A percentile compares a stretch with the other conserved stretches of the same genome.
These are phyloP conservation scores for Taenioides sp. DNA, from an alignment of 2,797 vertebrate species.

Conservation along the genomic window DNA sequence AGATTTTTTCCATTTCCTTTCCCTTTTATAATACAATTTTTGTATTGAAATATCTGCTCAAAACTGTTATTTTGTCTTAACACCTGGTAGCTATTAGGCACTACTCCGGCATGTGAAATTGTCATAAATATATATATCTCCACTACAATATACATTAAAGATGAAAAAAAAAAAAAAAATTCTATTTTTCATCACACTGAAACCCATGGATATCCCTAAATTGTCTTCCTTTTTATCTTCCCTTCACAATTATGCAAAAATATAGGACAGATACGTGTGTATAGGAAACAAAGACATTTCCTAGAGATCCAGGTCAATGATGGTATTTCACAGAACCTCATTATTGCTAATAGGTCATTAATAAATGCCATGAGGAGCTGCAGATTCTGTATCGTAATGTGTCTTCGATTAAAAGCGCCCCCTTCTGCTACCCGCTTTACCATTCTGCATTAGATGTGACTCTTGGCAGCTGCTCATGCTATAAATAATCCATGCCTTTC, in stretches of 20 bases:
- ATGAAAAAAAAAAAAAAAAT: too few relatives aligned
- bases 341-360: slow-evolving; percentile 47
- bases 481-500: slow-evolving; percentile 65
- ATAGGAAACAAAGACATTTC: background rate
- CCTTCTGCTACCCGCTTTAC: slow-evolving; percentile 36
- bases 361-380: slow-evolving; percentile 36
- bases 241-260: background rate
- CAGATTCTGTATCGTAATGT: slow-evolving; percentile 33
- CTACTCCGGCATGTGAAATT: too few relatives aligned
- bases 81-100: too few relatives aligned
- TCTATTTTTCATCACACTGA: too few relatives aligned
- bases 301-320: slow-evolving; percentile 1
- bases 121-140: too few relatives aligned
- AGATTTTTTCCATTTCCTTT: too few relatives aligned
- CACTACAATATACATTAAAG: too few relatives aligned
- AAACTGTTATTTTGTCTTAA: too few relatives aligned
- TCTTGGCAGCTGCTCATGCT: slow-evolving; percentile 57
- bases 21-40: too few relatives aligned
- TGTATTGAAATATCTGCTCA: too few relatives aligned
- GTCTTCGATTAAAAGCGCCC: slow-evolving; percentile 8
- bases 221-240: background rate
- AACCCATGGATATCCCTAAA: too few relatives aligned
- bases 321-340: slow-evolving; percentile 33
- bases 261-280: background rate
- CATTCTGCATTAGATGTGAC: slow-evolving; percentile 51